Evolutionary conservation across 1,140 invertebrate genomes (phyloP).

Genomic region (Pygmarrhopalites habei): DNA sequence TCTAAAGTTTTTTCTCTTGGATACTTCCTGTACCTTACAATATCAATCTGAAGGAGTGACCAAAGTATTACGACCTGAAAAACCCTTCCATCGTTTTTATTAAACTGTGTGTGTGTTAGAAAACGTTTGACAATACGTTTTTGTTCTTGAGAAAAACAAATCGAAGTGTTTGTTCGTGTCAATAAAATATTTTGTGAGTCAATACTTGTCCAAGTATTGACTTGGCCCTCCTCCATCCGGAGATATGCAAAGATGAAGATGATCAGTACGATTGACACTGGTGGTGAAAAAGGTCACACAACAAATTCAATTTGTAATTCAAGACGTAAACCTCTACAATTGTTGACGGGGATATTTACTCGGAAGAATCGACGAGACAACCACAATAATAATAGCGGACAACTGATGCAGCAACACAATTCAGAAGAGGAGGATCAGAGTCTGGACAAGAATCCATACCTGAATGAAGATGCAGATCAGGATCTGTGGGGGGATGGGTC

Average conservation of each 20-base stretch:
- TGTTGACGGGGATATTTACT: constrained; percentile 35
- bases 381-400: no score
- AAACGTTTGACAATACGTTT: no score
- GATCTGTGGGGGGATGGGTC: constrained; percentile 25
- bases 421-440: no score
- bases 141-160: neutral
- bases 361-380: constrained; percentile 27
- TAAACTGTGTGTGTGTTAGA: no score
- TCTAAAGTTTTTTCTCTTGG: no score
- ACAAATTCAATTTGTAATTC: neutral
- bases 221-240: neutral
- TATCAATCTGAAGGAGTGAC: no score
- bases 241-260: constrained; percentile 4
- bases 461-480: constrained; percentile 25
- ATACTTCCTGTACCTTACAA: no score
- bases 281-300: constrained; percentile 6
- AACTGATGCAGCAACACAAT: neutral
- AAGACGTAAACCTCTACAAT: constrained; percentile 33
- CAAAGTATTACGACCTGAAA: no score
- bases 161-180: neutral
- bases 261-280: no score
- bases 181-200: neutral
- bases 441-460: constrained; percentile 9
- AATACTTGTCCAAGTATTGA: neutral
- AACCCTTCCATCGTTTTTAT: no score